Percentiles rank a stretch among this genome's conserved stretches.
These are phyloP conservation scores for Vanessa tameamea DNA, from an alignment of 1,140 invertebrate species.

Conservation along the genomic window DNA sequence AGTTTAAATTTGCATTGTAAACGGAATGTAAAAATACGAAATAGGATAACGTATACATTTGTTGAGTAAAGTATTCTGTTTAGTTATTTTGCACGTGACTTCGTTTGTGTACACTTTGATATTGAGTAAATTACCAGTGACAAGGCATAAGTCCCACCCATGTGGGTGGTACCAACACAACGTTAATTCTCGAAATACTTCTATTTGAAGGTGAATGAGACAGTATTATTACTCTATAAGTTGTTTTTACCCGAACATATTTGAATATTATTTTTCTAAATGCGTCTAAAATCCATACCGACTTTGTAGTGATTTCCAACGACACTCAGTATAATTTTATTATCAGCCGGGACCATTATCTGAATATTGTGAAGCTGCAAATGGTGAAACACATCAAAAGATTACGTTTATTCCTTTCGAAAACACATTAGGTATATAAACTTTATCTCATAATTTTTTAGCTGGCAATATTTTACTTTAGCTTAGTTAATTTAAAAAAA, in stretches of 20 bases:
- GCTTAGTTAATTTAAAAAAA: not conserved
- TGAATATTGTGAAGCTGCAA: constrained; percentile 25
- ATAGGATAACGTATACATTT: not conserved
- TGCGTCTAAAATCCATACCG: constrained; percentile 10
- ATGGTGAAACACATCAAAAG: constrained; percentile 15
- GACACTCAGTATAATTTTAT: constrained; percentile 42
- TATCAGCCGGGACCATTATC: constrained; percentile 28
- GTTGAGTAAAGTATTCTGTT: not conserved
- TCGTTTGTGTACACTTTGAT: not conserved
- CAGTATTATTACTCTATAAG: not conserved
- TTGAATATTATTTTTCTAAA: constrained; percentile 8
- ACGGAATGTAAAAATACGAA: constrained; percentile 12
- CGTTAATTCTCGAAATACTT: no score
- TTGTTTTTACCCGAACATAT: not conserved
- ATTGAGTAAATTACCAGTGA: no score
- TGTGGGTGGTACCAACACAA: no score
- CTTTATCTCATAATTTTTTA: constrained; percentile 24
- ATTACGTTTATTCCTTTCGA: constrained; percentile 30
- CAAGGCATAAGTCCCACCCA: no score
- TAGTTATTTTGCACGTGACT: not conserved
- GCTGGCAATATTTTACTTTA: not conserved
- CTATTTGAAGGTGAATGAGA: no score
- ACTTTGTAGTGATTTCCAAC: constrained; percentile 10
- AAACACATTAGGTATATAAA: constrained; percentile 24
- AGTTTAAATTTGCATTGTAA: constrained; percentile 40